These are phyloP conservation scores for Propithecus coquereli DNA, from an alignment of 2,113 vertebrate genomes.

Conservation along the genomic window DNA sequence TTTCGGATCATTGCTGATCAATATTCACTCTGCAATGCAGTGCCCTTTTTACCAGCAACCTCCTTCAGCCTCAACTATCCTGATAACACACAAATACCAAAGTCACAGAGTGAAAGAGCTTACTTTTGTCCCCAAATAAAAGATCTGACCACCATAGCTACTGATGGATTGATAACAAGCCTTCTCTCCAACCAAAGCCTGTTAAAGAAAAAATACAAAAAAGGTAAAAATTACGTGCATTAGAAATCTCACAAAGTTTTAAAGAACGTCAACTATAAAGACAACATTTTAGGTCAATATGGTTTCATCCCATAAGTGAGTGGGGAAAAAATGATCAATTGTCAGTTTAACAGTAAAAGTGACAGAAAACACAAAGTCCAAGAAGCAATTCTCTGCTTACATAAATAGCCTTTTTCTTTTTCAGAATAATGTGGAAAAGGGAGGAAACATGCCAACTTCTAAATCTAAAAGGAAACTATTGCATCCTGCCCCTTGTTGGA, in stretches of 20 bases:
- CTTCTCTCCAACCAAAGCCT: slow-evolving; percentile 98
- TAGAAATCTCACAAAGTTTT: slow-evolving; percentile 16
- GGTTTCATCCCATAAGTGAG: neutral
- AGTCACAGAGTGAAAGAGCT: slow-evolving; percentile 11
- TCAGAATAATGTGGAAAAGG: neutral
- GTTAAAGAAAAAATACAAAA: slow-evolving; percentile 13
- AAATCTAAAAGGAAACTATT: neutral
- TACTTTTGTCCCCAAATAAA: slow-evolving; percentile 98
- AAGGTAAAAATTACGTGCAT: neutral
- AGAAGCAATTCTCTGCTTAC: neutral
- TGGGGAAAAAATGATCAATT: neutral
- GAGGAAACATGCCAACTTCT: neutral
- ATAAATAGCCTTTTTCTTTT: neutral
- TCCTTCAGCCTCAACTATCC: neutral
- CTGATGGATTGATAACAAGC: slow-evolving; percentile 98
- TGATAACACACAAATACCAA: neutral
- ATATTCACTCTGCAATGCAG: neutral
- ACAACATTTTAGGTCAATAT: neutral
- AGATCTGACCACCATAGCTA: slow-evolving; percentile 93
- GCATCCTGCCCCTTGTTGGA: neutral
- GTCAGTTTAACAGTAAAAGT: neutral
- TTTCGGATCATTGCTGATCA: neutral
- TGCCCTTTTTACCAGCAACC: neutral
- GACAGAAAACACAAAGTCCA: neutral
- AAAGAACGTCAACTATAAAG: neutral